Percentiles rank a stretch among this genome's conserved stretches.
phyloP scores from a whole-genome alignment of 2,113 vertebrate genomes.

The Rhinopomastus cyanomelas region DNA sequence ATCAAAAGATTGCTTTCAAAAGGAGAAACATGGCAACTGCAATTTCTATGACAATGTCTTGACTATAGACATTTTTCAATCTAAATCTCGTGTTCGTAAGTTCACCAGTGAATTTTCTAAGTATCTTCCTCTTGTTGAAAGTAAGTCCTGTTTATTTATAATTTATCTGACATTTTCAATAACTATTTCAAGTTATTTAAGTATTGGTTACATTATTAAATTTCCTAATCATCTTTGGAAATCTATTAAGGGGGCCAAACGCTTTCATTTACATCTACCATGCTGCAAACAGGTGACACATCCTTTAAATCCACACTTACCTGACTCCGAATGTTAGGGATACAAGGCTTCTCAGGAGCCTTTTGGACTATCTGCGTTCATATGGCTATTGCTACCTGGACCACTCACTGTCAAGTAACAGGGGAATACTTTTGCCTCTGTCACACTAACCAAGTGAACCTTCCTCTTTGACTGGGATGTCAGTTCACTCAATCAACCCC shows the following conservation, averaged over 20 bases:
- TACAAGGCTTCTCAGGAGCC: not conserved
- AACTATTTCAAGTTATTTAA: not conserved
- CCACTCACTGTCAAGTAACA: not conserved
- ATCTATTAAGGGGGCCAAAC: not conserved
- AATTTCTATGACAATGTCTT: constrained; percentile 22
- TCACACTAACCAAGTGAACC: not conserved
- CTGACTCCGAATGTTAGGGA: not conserved
- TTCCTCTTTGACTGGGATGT: not conserved
- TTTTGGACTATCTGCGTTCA: not conserved
- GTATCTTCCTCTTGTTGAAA: not conserved
- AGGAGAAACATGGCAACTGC: constrained; percentile 30
- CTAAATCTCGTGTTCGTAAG: not conserved
- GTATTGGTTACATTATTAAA: not conserved
- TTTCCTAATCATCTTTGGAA: not conserved
- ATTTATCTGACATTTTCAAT: not conserved
- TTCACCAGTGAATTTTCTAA: not conserved
- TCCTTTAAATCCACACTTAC: not conserved
- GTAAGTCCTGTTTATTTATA: not conserved
- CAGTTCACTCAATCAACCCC: not conserved
- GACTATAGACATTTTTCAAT: not conserved
- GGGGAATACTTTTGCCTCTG: not conserved
- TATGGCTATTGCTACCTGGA: not conserved
- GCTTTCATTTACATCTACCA: not conserved
- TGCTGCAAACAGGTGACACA: not conserved
- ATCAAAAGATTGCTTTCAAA: constrained; percentile 8